Percentiles rank a stretch among this genome's conserved stretches.
These are phyloP conservation scores for Drosophila fulvimacula DNA, from an alignment of 2,888 invertebrate species.

Conservation along the genomic window DNA sequence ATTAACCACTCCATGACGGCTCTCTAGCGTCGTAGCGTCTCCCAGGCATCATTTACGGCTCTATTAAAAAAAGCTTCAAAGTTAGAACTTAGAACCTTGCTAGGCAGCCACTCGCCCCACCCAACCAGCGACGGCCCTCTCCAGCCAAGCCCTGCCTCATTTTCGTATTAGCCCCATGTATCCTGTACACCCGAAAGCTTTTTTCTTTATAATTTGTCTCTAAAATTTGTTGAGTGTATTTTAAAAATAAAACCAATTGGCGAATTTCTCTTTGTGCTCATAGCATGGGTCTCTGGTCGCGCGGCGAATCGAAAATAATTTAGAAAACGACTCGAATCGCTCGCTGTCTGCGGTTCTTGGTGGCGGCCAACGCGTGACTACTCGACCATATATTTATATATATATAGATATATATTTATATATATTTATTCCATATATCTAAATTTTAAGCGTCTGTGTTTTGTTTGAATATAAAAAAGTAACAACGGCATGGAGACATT, in stretches of 20 bases:
- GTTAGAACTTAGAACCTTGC: constrained; percentile 44
- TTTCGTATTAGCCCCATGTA: constrained; percentile 31
- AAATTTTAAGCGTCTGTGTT: constrained; percentile 40
- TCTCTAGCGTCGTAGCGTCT: constrained; percentile 55
- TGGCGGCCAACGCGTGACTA: constrained; percentile 51
- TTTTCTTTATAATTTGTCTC: constrained; percentile 21
- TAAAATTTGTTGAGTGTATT: constrained; percentile 35
- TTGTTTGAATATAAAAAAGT: constrained; percentile 8
- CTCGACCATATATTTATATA: constrained; percentile 37
- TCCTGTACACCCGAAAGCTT: constrained; percentile 62
- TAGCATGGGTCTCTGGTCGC: constrained; percentile 42
- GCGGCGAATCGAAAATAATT: constrained; percentile 69
- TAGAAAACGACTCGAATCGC: constrained; percentile 79
- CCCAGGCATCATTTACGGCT: constrained; percentile 49
- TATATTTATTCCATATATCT: constrained; percentile 27
- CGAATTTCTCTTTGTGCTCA: constrained; percentile 66
- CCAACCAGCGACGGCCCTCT: neutral
- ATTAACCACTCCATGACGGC: constrained; percentile 71
- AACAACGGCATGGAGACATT: constrained; percentile 79
- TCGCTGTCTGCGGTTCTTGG: constrained; percentile 60
- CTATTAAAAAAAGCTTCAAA: constrained; percentile 57
- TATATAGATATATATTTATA: constrained; percentile 15
- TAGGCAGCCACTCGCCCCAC: neutral
- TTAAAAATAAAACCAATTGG: constrained; percentile 68
- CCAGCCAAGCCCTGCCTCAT: neutral